These are phyloP conservation scores for Lipophrys pholis DNA, from an alignment of 2,113 vertebrate species.

Conservation along the genomic window DNA sequence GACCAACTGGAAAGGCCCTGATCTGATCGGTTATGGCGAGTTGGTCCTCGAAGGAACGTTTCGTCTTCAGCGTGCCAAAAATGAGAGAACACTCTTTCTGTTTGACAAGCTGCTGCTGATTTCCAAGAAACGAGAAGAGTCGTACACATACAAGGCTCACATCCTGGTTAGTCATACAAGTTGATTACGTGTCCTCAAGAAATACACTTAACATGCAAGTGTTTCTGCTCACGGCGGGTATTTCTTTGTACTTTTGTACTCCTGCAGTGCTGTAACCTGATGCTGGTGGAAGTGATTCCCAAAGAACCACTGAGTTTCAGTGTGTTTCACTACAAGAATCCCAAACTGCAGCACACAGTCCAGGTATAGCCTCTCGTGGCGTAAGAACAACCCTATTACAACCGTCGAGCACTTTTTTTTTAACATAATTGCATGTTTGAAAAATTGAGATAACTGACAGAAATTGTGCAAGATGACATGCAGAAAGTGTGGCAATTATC, in stretches of 20 bases:
- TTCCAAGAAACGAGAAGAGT: constrained; percentile 96
- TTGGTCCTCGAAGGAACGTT: constrained; percentile 97
- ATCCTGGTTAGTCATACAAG: constrained; percentile 88
- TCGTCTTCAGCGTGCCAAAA: constrained; percentile 96
- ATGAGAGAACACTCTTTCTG: constrained; percentile 95
- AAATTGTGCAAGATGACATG: constrained; percentile 33
- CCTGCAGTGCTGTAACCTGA: constrained; percentile 95
- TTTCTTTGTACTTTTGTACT: constrained; percentile 20
- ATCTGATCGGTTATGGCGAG: constrained; percentile 96
- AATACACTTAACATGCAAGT: not conserved
- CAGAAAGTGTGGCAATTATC: constrained; percentile 37
- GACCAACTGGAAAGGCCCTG: constrained; percentile 98
- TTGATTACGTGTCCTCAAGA: not conserved
- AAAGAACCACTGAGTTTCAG: constrained; percentile 98
- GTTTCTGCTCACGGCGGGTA: not conserved
- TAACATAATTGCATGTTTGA: constrained; percentile 35
- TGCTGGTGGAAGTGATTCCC: constrained; percentile 98
- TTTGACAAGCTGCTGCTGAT: constrained; percentile 96
- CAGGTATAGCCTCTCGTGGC: constrained; percentile 86
- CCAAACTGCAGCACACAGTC: constrained; percentile 97
- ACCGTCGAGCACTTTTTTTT: constrained; percentile 8
- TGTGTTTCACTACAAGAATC: constrained; percentile 98
- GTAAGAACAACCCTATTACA: constrained; percentile 5
- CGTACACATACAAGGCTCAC: constrained; percentile 95
- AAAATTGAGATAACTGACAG: constrained; percentile 32